These are phyloP conservation scores for Scaptodrosophila lebanonensis DNA, from an alignment of 1,140 invertebrate species.

Conservation along the genomic window DNA sequence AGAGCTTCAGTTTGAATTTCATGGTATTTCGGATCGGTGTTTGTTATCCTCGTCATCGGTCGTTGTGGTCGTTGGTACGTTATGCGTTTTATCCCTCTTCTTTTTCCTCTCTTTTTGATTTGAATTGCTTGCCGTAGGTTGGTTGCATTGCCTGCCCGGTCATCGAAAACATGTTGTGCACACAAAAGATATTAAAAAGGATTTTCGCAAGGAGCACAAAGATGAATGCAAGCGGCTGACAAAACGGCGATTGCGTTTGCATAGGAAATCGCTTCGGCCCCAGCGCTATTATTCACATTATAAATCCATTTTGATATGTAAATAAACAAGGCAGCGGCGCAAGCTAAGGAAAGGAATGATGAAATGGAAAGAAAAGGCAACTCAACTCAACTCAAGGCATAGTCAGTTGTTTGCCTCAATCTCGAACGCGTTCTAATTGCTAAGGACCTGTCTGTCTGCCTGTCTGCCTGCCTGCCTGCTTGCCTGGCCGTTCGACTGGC, in stretches of 20 bases:
- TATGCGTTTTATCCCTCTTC: too few relatives aligned
- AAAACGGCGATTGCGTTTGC: slow-evolving; percentile 19
- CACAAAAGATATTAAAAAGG: slow-evolving; percentile 59
- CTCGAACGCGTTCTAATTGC: slow-evolving; percentile 56
- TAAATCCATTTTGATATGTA: slow-evolving; percentile 68
- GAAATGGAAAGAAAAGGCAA: too few relatives aligned
- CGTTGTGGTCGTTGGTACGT: too few relatives aligned
- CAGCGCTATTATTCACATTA: slow-evolving; percentile 44
- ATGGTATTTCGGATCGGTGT: too few relatives aligned
- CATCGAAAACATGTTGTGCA: slow-evolving; percentile 20
- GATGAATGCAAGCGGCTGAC: slow-evolving; percentile 42
- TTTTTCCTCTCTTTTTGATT: slow-evolving; percentile 30
- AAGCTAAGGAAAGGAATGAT: too few relatives aligned
- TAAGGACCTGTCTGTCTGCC: slow-evolving; percentile 54
- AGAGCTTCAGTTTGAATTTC: too few relatives aligned
- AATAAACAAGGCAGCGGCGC: slow-evolving; percentile 53
- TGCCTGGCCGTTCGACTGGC: too few relatives aligned
- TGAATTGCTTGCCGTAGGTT: slow-evolving; percentile 22
- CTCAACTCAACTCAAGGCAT: too few relatives aligned
- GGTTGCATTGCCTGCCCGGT: slow-evolving; percentile 36
- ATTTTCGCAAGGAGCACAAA: slow-evolving; percentile 38
- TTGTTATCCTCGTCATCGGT: too few relatives aligned
- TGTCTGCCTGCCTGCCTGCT: slow-evolving; percentile 14
- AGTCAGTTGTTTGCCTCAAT: too few relatives aligned
- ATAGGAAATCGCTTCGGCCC: slow-evolving; percentile 32